These are phyloP conservation scores for Chlamydotis undulata DNA, from an alignment of 2,113 vertebrate species.

Conservation along the genomic window DNA sequence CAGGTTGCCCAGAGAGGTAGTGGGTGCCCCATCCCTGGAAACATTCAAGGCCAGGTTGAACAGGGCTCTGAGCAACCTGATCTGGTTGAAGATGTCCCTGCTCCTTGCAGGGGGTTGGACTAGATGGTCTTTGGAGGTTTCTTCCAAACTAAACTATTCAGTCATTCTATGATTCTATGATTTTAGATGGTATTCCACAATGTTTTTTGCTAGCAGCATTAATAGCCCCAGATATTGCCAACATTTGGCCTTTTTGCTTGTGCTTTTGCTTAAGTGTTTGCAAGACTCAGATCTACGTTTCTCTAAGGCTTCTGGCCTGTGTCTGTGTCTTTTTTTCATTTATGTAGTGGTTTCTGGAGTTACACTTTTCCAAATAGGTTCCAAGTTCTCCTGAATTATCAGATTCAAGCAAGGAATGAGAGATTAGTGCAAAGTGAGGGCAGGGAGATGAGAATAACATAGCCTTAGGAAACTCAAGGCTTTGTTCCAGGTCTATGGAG, in stretches of 20 bases:
- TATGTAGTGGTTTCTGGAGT: background rate
- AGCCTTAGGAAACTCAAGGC: background rate
- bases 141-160: too few species aligned
- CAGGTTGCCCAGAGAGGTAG: too few species aligned
- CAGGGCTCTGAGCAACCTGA: too few species aligned
- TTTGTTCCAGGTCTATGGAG: background rate
- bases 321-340: background rate
- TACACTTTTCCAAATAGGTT: background rate
- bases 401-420: background rate
- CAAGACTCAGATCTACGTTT: background rate
- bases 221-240: background rate
- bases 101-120: too few species aligned
- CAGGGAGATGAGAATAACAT: background rate
- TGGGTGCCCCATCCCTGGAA: too few species aligned
- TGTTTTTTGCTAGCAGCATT: background rate
- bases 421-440: background rate
- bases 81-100: too few species aligned
- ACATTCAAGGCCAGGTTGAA: too few species aligned
- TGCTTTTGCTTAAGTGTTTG: background rate
- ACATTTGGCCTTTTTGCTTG: background rate
- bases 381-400: background rate
- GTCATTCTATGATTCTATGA: too few species aligned
- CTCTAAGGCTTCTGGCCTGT: background rate
- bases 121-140: too few species aligned
- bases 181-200: background rate